Percentiles rank a stretch among this genome's conserved stretches.
phyloP scores from a whole-genome alignment of 37 sponge, comb jelly and placozoan genomes.

The Trichoplax adhaerens region DNA sequence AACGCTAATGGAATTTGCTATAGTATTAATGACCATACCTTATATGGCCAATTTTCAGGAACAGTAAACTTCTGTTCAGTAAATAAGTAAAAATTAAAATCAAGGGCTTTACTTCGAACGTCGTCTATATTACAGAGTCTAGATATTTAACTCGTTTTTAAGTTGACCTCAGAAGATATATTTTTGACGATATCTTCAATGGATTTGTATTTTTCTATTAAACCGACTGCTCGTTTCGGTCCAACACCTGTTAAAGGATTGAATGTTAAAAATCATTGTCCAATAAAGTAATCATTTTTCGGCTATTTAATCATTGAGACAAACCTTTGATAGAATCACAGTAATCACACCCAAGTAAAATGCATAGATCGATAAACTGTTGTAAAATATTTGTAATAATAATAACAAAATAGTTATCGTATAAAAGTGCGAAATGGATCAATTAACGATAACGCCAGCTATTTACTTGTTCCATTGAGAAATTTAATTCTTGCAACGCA shows the following conservation, averaged over 20 bases:
- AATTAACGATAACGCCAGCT: neutral
- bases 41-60: constrained; percentile 68
- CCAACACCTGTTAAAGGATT: constrained; percentile 58
- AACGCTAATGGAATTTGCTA: too few species aligned
- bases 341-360: constrained; percentile 97
- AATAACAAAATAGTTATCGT: neutral
- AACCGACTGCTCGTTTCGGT: constrained; percentile 64
- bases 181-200: constrained; percentile 65
- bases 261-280: neutral
- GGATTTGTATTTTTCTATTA: constrained; percentile 55
- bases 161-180: constrained; percentile 3
- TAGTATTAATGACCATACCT: constrained; percentile 13
- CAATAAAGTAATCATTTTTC: neutral
- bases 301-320: neutral
- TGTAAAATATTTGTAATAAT: neutral
- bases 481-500: constrained; percentile 37
- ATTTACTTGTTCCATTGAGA: constrained; percentile 43
- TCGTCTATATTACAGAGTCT: too few species aligned
- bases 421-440: neutral
- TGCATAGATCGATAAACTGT: constrained; percentile 94
- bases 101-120: too few species aligned
- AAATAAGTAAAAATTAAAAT: too few species aligned
- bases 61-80: constrained; percentile 35
- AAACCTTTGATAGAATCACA: constrained; percentile 88
- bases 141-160: neutral